Conservation (phyloP, 2,888 invertebrate genomes). For the Steinernema carpocapsae region DNA sequence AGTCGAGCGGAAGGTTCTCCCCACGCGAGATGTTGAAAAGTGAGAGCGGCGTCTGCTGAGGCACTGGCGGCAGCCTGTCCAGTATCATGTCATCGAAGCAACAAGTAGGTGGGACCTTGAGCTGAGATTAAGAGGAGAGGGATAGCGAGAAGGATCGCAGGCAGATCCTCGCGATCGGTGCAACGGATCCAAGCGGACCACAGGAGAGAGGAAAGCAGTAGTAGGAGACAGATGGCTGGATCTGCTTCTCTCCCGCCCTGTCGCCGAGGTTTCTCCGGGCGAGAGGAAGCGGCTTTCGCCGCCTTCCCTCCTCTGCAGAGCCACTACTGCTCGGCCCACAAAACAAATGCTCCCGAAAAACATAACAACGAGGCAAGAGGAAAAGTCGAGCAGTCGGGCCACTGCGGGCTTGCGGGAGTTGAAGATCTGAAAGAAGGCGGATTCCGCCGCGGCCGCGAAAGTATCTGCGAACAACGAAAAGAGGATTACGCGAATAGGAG, state of each 20-base stretch:
- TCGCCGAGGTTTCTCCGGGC: constrained; percentile 13
- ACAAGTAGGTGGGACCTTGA: constrained; percentile 2
- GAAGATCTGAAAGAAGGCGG: neutral
- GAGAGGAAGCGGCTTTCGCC: neutral
- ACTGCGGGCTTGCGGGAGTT: neutral
- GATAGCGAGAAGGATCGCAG: constrained; percentile 11
- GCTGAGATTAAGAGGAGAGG: constrained; percentile 18
- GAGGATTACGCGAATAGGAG: neutral
- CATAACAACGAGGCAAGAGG: constrained; percentile 6
- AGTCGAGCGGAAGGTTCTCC: neutral
- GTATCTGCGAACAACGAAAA: constrained; percentile 1
- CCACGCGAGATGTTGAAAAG: constrained; percentile 1
- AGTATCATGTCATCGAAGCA: constrained; percentile 27
- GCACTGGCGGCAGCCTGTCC: constrained; percentile 11
- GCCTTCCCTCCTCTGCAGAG: neutral
- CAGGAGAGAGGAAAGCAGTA: neutral
- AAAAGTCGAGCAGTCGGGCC: neutral
- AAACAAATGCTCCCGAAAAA: constrained; percentile 32
- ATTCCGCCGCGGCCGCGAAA: neutral
- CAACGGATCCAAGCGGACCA: neutral
- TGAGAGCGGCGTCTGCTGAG: neutral
- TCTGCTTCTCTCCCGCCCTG: constrained; percentile 18
- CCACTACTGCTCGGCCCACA: neutral
- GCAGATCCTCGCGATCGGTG: neutral
- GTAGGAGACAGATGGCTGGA: constrained; percentile 28